Evolutionary conservation across 2,888 invertebrate species (phyloP), one percentile per base, ranked within the genome.

Genomic region (Troglohyphantes excavatus): DNA sequence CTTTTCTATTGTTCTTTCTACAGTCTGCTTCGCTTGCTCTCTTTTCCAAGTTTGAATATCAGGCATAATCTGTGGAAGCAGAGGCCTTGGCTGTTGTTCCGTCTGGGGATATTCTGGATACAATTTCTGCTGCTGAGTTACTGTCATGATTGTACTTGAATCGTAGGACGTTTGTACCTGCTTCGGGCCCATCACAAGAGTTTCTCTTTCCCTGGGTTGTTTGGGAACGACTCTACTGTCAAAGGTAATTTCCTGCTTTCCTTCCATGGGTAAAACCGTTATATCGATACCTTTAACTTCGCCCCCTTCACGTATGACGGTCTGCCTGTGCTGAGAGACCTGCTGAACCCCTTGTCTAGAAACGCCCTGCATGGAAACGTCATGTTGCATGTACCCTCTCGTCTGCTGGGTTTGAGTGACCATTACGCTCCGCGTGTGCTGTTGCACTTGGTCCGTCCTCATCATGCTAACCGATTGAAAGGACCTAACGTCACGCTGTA

Each of bases 61-160:
- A 86, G 94, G 94, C 93, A 86, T 93, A 93, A 70, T 92, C 26
- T 75, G 59, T 9, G 65, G 27, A 11, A 29, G 27, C 29, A 59
- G 59, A 7, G 21, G 29, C 11, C 0, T 6, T 17, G 46, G 23
- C 11, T 29, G 65, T 39, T 78, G 63, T 0, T 23, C 23, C 7
- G 6, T 5, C 19, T 76, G 59, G 19, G 67, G 67, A 21, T 70
- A 46, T 23, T 27, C 13, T 5, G 59, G n/a, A 11, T 26, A 11
- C 21, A 53, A 13, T 19, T 21, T 23, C 17, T 72, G 59, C 19
- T 82, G 68, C 11, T 75, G 65, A 17, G 70, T 59, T 17, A 72
- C 26, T 11, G 43, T 27, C n/a, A 70, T 23, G 0, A 67, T 68
- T 43, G 39, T 53, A 9, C 19, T 17, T 21, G 70, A 65, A 46